phyloP scores from a whole-genome alignment of 2,797 vertebrate species.

The Sebastes cheni region DNA sequence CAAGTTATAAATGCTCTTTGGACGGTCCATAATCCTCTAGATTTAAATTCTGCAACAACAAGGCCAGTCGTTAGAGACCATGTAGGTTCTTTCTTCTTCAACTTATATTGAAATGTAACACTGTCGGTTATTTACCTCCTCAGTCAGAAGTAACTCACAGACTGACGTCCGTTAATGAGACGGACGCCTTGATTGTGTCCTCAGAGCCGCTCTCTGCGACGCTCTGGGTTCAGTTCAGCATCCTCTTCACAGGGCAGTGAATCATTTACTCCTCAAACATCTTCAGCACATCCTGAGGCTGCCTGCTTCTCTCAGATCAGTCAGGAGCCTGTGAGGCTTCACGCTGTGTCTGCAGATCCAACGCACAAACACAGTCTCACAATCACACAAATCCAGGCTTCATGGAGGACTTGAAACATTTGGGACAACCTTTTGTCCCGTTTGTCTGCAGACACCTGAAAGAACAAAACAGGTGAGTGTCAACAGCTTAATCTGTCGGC shows the following conservation, averaged over 20 bases:
- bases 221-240: slow-evolving; percentile 41
- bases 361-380: neutral
- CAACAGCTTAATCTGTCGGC: neutral
- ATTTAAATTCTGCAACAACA: slow-evolving; percentile 35
- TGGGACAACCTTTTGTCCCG: slow-evolving; percentile 93
- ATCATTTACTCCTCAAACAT: slow-evolving; percentile 34
- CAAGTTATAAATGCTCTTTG: slow-evolving; percentile 28
- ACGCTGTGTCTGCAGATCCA: slow-evolving; percentile 58
- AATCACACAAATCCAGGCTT: slow-evolving; percentile 97
- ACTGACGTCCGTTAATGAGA: slow-evolving; percentile 35
- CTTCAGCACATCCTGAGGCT: slow-evolving; percentile 50
- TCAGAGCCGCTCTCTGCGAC: slow-evolving; percentile 31
- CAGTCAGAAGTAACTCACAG: slow-evolving; percentile 30
- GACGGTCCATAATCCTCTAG: slow-evolving; percentile 21
- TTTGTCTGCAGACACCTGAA: slow-evolving; percentile 94
- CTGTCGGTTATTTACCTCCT: slow-evolving; percentile 10
- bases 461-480: neutral
- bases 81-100: slow-evolving; percentile 24
- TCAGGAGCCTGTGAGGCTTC: slow-evolving; percentile 53
- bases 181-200: slow-evolving; percentile 23
- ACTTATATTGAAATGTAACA: slow-evolving; percentile 42
- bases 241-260: slow-evolving; percentile 42
- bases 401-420: slow-evolving; percentile 92
- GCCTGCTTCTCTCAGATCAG: slow-evolving; percentile 54
- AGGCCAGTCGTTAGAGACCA: slow-evolving; percentile 17